Evolutionary conservation across 2,888 invertebrate genomes (phyloP).

Genomic region (Coenonympha glycerion): DNA sequence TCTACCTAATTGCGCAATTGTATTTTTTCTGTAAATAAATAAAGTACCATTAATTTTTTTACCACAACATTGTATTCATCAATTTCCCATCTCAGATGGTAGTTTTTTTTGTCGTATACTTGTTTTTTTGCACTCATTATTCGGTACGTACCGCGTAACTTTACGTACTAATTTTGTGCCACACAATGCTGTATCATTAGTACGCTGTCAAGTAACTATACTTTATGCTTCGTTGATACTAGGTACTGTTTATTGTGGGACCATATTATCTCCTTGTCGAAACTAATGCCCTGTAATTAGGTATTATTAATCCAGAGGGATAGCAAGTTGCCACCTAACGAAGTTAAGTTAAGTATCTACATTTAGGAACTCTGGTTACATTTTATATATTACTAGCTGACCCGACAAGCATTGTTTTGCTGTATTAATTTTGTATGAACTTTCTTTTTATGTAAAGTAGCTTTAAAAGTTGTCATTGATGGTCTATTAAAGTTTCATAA

Average conservation of each 20-base stretch:
- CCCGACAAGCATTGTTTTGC: too few relatives aligned
- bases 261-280: not conserved
- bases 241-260: not conserved
- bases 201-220: not conserved
- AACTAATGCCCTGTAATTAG: too few relatives aligned
- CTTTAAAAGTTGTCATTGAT: too few relatives aligned
- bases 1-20: slow-evolving; percentile 1
- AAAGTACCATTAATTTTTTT: slow-evolving; percentile 8
- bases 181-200: not conserved
- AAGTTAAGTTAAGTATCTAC: too few relatives aligned
- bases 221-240: not conserved
- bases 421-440: too few relatives aligned
- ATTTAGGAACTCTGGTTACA: too few relatives aligned
- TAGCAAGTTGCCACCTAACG: too few relatives aligned
- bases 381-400: too few relatives aligned
- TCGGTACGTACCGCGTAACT: not conserved
- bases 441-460: too few relatives aligned
- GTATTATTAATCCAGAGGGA: too few relatives aligned
- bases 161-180: not conserved
- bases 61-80: not conserved
- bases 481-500: too few relatives aligned
- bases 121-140: not conserved
- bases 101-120: not conserved
- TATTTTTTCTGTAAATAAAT: slow-evolving; percentile 1
- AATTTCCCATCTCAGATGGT: slow-evolving; percentile 8